These are phyloP conservation scores for Cheilosia scutellata DNA, from an alignment of 2,888 invertebrate genomes.

Conservation along the genomic window DNA sequence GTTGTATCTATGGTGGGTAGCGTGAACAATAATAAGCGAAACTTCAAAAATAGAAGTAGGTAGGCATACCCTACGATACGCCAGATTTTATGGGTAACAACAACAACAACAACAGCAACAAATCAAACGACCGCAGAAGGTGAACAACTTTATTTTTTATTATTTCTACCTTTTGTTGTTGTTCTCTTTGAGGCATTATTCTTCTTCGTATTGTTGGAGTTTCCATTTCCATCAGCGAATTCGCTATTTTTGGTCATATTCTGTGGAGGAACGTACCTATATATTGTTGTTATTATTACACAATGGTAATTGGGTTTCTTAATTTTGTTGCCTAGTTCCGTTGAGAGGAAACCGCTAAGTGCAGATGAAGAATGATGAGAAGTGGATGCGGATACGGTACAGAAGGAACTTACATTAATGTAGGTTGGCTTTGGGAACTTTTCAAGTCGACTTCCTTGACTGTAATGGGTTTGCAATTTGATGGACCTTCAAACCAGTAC, in stretches of 20 bases:
- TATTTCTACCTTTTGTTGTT: constrained; percentile 17
- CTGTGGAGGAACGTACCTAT: neutral
- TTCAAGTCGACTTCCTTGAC: constrained; percentile 10
- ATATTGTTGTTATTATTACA: constrained; percentile 55
- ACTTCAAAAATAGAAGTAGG: constrained; percentile 59
- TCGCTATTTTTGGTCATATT: constrained; percentile 44
- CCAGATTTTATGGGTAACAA: constrained; percentile 1
- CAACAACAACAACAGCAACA: constrained; percentile 48
- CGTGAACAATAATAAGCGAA: constrained; percentile 58
- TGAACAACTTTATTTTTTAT: constrained; percentile 67
- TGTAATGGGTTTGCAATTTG: neutral
- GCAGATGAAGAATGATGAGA: constrained; percentile 19
- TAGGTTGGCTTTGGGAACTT: neutral
- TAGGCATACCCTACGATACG: constrained; percentile 37
- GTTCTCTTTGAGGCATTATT: constrained; percentile 12
- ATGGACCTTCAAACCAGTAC: too few relatives aligned
- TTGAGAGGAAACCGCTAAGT: constrained; percentile 44
- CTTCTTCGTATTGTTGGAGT: constrained; percentile 12
- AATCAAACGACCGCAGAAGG: constrained; percentile 73
- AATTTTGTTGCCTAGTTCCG: constrained; percentile 32
- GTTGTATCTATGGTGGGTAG: constrained; percentile 48
- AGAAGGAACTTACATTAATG: neutral
- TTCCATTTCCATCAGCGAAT: constrained; percentile 29
- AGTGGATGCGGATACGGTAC: neutral
- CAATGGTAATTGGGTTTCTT: constrained; percentile 66